Evolutionary conservation across 35 echinoderm and acorn worm genomes (phyloP), one percentile per base, ranked within the genome.

Genomic region (Amphiura filiformis): DNA sequence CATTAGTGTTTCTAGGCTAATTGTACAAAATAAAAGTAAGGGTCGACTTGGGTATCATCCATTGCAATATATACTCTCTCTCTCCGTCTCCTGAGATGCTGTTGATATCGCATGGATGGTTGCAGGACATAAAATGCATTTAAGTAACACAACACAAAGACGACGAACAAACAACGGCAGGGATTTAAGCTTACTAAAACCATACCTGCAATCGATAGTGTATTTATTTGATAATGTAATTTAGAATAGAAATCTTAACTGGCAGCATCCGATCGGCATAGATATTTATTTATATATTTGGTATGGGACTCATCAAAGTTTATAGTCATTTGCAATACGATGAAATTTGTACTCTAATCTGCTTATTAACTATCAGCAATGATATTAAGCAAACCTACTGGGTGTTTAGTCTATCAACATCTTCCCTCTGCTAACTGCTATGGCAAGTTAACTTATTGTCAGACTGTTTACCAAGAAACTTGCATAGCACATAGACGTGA

Each of bases 141-240:
- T 70, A 70, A 18, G 61, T 70, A 70, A 70, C 26, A 70, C 61
- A 70, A 70, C 26, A 70, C 61, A 70, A 70, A 70, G 61, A 70
- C 61, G 61, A n/a, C n/a, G 61, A 70, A 70, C 28, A 70, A 70
- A 70, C 61, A 70, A 15, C 61, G n/a, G 61, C 61, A 15, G 61
- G 28, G 61, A 70, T 70, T 70, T 70, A 70, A 70, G 61, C 28
- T 18, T n/a, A n/a, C 15, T 23, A 23, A 70, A 70, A 70, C 26
- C 7, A 70, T 70, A 70, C 61, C 61, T n/a, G 61, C 26, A 70
- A 70, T 70, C 28, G 61, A 70, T 70, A 70, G 61, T 23, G 26
- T 70, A 70, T 70, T 70, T 70, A 70, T 70, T 70, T 70, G 61
- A 70, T 70, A 70, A 70, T n/a, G 61, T n/a, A 70, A 70, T 70